Evolutionary conservation across 2,888 invertebrate genomes (phyloP).

Genomic region (Celastrina argiolus): DNA sequence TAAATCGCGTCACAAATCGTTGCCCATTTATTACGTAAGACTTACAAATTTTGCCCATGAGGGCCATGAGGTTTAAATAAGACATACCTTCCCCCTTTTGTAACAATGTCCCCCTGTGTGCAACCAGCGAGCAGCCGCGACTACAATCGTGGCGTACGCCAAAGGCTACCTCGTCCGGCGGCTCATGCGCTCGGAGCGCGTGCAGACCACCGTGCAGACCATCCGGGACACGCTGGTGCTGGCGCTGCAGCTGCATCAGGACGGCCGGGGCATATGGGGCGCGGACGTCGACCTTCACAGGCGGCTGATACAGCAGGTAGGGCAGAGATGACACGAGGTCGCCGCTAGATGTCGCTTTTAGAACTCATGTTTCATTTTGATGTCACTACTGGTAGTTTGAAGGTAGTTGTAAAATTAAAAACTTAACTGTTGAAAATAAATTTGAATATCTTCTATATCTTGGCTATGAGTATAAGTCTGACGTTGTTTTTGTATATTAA

Average conservation of each 20-base stretch:
- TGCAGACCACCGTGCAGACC: slow-evolving; percentile 87
- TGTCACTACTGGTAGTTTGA: no score
- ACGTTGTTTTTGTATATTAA: no score
- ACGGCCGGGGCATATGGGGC: slow-evolving; percentile 76
- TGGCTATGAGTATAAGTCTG: no score
- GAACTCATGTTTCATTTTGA: neutral
- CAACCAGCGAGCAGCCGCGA: slow-evolving; percentile 77
- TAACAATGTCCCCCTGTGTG: slow-evolving; percentile 24
- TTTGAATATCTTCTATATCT: no score
- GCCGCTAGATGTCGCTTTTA: neutral
- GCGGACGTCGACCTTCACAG: slow-evolving; percentile 85
- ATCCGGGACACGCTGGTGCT: slow-evolving; percentile 87
- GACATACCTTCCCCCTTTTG: neutral
- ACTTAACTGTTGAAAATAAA: no score
- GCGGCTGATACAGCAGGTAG: slow-evolving; percentile 84
- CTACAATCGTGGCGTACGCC: slow-evolving; percentile 81
- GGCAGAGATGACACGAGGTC: slow-evolving; percentile 25
- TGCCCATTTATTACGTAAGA: no score
- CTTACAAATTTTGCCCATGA: no score
- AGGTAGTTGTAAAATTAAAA: no score
- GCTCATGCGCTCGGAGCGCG: slow-evolving; percentile 87
- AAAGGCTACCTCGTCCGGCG: slow-evolving; percentile 90
- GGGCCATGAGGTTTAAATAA: no score
- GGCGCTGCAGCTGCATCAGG: slow-evolving; percentile 85
- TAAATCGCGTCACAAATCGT: no score